Conservation (phyloP, 2,797 vertebrate species). For the Microtus obscurus region DNA sequence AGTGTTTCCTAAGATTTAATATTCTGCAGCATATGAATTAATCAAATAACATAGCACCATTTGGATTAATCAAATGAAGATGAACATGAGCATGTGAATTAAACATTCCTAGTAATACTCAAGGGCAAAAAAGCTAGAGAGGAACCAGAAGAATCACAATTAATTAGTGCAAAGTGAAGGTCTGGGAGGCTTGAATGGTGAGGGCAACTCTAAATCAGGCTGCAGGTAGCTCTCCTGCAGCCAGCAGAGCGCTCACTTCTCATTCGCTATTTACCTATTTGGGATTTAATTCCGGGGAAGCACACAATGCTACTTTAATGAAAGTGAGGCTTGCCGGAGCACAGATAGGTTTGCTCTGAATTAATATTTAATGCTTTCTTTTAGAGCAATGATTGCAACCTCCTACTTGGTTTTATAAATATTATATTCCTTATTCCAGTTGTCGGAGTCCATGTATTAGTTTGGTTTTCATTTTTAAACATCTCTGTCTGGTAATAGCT, state of each 20-base stretch:
- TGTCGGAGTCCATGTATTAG: slow-evolving; percentile 77
- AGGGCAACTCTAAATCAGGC: slow-evolving; percentile 37
- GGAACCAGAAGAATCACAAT: slow-evolving; percentile 62
- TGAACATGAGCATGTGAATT: slow-evolving; percentile 59
- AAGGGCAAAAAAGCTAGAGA: slow-evolving; percentile 54
- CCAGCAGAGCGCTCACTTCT: slow-evolving; percentile 15
- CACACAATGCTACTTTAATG: slow-evolving; percentile 72
- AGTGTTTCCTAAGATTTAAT: slow-evolving; percentile 57
- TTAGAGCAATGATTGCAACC: slow-evolving; percentile 79
- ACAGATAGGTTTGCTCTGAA: slow-evolving; percentile 76
- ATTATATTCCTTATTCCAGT: slow-evolving; percentile 75
- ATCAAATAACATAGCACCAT: slow-evolving; percentile 54
- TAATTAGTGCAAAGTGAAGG: slow-evolving; percentile 69
- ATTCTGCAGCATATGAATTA: slow-evolving; percentile 62
- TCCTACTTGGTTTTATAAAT: slow-evolving; percentile 82
- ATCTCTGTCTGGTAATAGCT: slow-evolving; percentile 77
- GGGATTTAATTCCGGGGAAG: slow-evolving; percentile 71
- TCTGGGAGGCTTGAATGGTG: slow-evolving; percentile 32
- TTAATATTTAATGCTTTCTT: slow-evolving; percentile 84
- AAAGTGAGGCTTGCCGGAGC: slow-evolving; percentile 64
- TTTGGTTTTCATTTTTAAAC: slow-evolving; percentile 77
- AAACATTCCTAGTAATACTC: slow-evolving; percentile 57
- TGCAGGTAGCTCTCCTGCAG: not conserved
- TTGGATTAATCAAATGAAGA: slow-evolving; percentile 67
- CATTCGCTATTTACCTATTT: slow-evolving; percentile 76